Evolutionary conservation across 2,888 invertebrate species (phyloP).

Genomic region (Ichneumon xanthorius): DNA sequence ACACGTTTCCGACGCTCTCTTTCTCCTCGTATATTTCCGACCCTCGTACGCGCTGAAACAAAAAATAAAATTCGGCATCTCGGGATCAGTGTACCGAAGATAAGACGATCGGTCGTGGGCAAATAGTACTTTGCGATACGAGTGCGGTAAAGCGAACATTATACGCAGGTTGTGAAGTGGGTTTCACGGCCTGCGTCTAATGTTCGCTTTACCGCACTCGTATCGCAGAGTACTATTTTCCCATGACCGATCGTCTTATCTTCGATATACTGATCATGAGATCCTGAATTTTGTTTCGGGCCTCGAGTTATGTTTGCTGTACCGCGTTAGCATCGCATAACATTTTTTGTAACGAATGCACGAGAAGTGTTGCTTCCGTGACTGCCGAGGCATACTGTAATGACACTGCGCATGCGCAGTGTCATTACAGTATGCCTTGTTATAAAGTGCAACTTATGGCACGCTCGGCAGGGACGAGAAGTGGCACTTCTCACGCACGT

Average conservation of each 20-base stretch:
- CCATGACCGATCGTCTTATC: not conserved
- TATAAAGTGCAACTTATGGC: no score
- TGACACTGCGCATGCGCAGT: no score
- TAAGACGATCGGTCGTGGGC: not conserved
- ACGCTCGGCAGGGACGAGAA: no score
- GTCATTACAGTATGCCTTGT: no score
- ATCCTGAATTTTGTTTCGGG: not conserved
- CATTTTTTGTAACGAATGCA: no score
- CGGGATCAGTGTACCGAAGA: not conserved
- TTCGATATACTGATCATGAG: not conserved
- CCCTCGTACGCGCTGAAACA: not conserved
- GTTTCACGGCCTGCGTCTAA: no score
- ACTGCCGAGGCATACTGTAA: no score
- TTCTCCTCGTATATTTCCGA: not conserved
- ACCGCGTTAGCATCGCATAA: no score
- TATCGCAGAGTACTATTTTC: not conserved
- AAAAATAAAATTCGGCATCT: not conserved
- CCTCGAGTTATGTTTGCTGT: no score
- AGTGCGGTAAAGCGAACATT: not conserved
- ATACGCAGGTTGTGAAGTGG: no score
- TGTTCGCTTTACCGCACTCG: not conserved
- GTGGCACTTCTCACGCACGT: no score
- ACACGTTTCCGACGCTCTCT: slow-evolving; percentile 24
- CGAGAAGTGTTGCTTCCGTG: no score
- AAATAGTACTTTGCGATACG: not conserved